Evolutionary conservation across 2,113 vertebrate species (phyloP).

Genomic region (Cochlearius cochlearius): DNA sequence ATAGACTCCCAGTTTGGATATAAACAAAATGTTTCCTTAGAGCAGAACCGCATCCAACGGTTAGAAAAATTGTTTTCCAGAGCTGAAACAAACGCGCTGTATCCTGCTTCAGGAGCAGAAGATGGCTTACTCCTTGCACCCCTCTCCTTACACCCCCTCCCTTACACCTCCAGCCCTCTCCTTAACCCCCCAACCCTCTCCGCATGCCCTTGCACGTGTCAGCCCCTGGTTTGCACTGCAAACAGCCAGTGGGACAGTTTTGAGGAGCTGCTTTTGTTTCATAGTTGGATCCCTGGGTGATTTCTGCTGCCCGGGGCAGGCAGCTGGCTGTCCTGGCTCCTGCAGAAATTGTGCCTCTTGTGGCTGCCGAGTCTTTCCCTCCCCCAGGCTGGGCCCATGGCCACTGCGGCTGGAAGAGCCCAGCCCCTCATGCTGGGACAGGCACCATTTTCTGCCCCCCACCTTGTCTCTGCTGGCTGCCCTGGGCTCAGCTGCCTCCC

Average conservation of each 20-base stretch:
- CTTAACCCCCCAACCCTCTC: background rate
- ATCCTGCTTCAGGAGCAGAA: background rate
- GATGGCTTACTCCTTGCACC: background rate
- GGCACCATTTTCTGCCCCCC: background rate
- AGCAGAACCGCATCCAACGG: slow-evolving; percentile 37
- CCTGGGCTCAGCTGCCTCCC: background rate
- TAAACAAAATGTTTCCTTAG: slow-evolving; percentile 60
- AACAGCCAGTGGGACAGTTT: background rate
- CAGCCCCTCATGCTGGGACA: fast-evolving
- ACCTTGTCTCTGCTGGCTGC: background rate
- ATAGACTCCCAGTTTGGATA: slow-evolving; percentile 41
- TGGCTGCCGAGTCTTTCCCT: background rate
- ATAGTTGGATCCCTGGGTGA: background rate
- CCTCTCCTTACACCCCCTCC: background rate
- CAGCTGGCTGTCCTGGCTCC: background rate
- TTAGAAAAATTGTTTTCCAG: slow-evolving; percentile 47
- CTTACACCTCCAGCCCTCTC: background rate
- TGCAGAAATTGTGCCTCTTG: background rate
- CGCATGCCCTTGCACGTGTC: fast-evolving
- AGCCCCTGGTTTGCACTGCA: fast-evolving
- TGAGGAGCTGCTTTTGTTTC: background rate
- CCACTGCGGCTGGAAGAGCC: background rate
- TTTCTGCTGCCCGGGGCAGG: background rate
- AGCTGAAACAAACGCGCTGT: background rate
- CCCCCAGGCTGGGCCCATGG: background rate